phyloP scores from a whole-genome alignment of 2,797 vertebrate species.

The Glossophaga mutica region DNA sequence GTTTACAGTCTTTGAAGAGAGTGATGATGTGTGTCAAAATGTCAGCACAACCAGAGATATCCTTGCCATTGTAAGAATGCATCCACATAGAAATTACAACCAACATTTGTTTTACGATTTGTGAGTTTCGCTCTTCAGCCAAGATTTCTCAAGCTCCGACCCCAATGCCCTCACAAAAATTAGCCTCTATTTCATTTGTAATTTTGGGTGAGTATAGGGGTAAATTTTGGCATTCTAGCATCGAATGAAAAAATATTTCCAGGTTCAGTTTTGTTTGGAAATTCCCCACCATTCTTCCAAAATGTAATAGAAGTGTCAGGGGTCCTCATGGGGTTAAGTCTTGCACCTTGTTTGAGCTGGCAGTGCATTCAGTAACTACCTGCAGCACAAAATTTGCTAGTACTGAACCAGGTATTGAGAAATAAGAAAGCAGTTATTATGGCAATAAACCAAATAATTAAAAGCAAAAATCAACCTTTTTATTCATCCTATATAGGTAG shows the following conservation, averaged over 20 bases:
- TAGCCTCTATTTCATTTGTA: background rate
- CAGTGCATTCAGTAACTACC: background rate
- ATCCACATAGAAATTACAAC: background rate
- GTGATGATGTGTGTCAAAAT: background rate
- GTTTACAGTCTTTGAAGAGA: constrained; percentile 48
- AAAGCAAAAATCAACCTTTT: background rate
- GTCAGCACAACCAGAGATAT: background rate
- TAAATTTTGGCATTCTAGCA: background rate
- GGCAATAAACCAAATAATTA: background rate
- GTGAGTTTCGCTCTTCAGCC: constrained; percentile 1
- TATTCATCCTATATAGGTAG: background rate
- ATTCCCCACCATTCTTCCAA: background rate
- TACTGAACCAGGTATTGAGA: background rate
- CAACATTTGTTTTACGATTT: background rate
- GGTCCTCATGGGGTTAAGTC: background rate
- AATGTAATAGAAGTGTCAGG: background rate
- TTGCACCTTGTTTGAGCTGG: background rate
- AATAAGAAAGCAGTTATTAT: background rate
- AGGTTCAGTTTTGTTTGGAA: background rate
- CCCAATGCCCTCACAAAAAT: background rate
- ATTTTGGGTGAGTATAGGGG: background rate
- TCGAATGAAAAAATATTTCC: constrained; percentile 1
- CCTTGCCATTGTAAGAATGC: constrained; percentile 22
- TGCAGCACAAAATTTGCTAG: background rate
- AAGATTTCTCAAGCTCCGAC: background rate